Evolutionary conservation across 2,113 vertebrate genomes (phyloP).

Genomic region (Grammomys dolichurus): DNA sequence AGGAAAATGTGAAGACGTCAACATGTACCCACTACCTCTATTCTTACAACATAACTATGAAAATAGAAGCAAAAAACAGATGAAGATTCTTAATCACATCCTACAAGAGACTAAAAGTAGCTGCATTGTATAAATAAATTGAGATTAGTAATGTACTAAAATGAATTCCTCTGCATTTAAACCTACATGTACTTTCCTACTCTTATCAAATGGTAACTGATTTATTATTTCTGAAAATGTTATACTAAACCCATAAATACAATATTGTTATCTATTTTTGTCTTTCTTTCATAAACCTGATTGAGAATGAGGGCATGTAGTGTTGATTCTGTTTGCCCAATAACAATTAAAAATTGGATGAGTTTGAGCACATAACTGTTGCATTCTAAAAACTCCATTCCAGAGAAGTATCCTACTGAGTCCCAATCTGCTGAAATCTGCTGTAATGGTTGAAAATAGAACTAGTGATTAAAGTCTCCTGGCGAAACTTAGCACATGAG

Average conservation of each 20-base stretch:
- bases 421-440: conserved; percentile 71
- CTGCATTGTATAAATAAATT: background rate
- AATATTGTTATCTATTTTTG: background rate
- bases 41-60: background rate
- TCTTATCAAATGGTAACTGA: background rate
- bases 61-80: background rate
- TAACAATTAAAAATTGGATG: conserved; percentile 62
- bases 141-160: background rate
- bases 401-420: conserved; percentile 70
- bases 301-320: background rate
- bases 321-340: background rate
- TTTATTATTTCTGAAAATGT: background rate
- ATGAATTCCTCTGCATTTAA: background rate
- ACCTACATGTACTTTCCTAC: background rate
- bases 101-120: background rate
- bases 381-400: conserved; percentile 49
- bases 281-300: conserved; percentile 38
- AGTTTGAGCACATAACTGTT: conserved; percentile 43
- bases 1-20: background rate
- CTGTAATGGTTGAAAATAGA: conserved; percentile 65
- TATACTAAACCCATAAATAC: background rate
- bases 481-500: conserved; percentile 25
- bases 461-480: conserved; percentile 41
- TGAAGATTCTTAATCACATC: background rate
- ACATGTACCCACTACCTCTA: background rate